Evolutionary conservation across 2,888 invertebrate species (phyloP), one percentile per base, ranked within the genome.

Genomic region (Helleia helle): DNA sequence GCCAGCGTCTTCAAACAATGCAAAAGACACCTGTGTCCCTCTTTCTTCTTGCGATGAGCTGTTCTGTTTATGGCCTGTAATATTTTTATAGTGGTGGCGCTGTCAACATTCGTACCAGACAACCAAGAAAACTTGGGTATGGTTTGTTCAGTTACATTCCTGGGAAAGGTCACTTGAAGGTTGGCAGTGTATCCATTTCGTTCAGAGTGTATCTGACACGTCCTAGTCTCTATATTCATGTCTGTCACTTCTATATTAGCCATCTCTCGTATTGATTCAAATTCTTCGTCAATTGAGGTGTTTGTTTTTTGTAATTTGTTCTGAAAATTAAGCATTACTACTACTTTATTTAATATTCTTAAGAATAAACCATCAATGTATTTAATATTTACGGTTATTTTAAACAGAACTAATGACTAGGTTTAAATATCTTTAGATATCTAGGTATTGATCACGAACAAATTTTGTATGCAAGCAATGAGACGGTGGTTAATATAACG

Each of bases 21-120:
- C 65, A 96, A 92, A 39, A 97, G 75, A 67, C 97, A 97, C 25
- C 94, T 91, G 38, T 93, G 89, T 38, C 94, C 94, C 65, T 93
- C 93, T 49, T 90, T 91, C 1, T 96, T 94, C 57, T 94, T 90
- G 53, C 93, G 92, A 58, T 92, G 88, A 0, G 95, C 94, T 38
- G 93, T 91, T 65, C 90, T 91, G 55, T 91, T 93, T 24, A 96
- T 84, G 9, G 91, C 91, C 77, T 94, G 95, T 36, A 94, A 75
- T 38, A 96, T 81, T 65, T 92, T 91, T 5, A 88, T 87, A 51
- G 92, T 91, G 1, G 90, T 88, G 28, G 87, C 71, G 47, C 91
- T 91, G 55, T 93, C 92, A 1, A 96, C 81, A 55, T 85, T 86
- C n/a, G 85, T 86, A 14, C 83, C 85, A 1, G 76, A 72, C 3